phyloP scores from a whole-genome alignment of 2,888 invertebrate species.

The Andrena hattorfiana region DNA sequence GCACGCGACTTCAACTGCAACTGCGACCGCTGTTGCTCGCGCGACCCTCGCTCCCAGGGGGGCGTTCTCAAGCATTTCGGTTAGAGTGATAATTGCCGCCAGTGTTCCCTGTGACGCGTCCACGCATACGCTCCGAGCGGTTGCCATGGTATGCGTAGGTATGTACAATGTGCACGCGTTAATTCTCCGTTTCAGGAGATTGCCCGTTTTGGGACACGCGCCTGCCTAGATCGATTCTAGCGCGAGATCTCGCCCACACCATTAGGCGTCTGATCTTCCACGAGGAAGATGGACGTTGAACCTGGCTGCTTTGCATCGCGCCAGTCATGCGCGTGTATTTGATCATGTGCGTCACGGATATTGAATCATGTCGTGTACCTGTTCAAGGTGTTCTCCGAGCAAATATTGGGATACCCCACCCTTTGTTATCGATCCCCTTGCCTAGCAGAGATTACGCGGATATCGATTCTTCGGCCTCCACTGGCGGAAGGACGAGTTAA shows the following conservation, averaged over 20 bases:
- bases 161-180: constrained; percentile 39
- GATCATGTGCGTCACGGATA: constrained; percentile 33
- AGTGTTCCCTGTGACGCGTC: constrained; percentile 61
- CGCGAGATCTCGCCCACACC: constrained; percentile 23
- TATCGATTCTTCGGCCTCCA: neutral
- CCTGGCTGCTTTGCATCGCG: constrained; percentile 2
- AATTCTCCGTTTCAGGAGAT: neutral
- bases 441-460: neutral
- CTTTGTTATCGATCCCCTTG: constrained; percentile 28
- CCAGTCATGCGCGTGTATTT: constrained; percentile 19
- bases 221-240: constrained; percentile 43
- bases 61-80: constrained; percentile 71
- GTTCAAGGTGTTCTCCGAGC: constrained; percentile 26
- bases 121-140: constrained; percentile 35
- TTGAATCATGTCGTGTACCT: constrained; percentile 40
- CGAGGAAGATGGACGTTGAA: constrained; percentile 24
- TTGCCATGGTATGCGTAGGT: constrained; percentile 40
- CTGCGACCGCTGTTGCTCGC: constrained; percentile 34
- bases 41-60: constrained; percentile 27
- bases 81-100: constrained; percentile 81
- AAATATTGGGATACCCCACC: constrained; percentile 17
- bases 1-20: constrained; percentile 55
- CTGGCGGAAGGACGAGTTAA: neutral
- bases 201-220: neutral
- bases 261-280: constrained; percentile 40